Conservation (phyloP, 1,140 invertebrate genomes). For the Solen grandis region DNA sequence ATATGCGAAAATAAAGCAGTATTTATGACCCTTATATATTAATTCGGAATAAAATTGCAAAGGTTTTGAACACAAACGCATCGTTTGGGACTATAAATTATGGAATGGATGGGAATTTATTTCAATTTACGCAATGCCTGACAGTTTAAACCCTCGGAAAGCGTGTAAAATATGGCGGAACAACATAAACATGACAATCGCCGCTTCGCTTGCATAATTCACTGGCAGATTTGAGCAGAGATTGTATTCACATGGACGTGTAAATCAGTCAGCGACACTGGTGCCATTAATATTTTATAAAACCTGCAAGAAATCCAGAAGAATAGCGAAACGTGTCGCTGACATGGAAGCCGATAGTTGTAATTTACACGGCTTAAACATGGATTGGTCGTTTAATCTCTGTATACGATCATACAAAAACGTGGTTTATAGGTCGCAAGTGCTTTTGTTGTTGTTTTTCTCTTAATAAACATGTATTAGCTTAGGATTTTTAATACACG, state of each 20-base stretch:
- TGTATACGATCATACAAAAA: no score
- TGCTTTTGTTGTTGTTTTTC: no score
- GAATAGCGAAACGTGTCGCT: neutral
- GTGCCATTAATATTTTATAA: conserved; percentile 28
- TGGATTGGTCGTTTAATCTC: no score
- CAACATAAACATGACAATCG: neutral
- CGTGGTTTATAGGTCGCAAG: no score
- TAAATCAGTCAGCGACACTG: neutral
- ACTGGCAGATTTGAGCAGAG: neutral
- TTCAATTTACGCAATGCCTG: neutral
- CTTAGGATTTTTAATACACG: no score
- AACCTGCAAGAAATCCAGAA: conserved; percentile 3
- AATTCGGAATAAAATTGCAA: neutral
- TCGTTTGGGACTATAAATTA: neutral
- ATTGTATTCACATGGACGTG: conserved; percentile 1
- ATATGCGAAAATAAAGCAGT: neutral
- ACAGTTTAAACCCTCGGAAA: neutral
- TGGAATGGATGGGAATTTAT: neutral
- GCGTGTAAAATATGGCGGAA: neutral
- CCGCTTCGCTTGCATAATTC: neutral
- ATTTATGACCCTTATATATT: neutral
- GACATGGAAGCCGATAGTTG: neutral
- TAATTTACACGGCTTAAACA: conserved; percentile 13
- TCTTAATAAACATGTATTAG: no score
- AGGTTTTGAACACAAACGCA: neutral